Evolutionary conservation across 1,140 invertebrate species (phyloP).

Genomic region (Drosophila nebulosa): DNA sequence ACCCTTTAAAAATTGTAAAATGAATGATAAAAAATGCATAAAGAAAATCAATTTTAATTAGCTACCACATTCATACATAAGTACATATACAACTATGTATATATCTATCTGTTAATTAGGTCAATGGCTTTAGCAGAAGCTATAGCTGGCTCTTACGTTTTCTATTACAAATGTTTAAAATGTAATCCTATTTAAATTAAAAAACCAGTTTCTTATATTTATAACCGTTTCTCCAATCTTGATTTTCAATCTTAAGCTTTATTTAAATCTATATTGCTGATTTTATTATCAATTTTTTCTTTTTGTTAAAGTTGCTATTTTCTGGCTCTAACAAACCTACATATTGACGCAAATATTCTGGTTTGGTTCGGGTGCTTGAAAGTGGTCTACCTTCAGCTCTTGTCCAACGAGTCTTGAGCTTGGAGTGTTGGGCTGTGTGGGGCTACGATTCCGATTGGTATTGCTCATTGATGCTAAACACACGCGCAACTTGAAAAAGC

Average conservation of each 20-base stretch:
- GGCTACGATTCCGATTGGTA: slow-evolving; percentile 1
- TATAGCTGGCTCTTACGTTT: not conserved
- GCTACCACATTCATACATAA: too few species aligned
- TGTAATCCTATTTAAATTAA: not conserved
- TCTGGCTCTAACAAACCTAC: not conserved
- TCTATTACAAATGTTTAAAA: not conserved
- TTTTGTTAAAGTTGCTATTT: not conserved
- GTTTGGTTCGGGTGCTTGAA: slow-evolving; percentile 48
- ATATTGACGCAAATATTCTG: slow-evolving; percentile 24
- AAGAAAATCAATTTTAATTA: too few species aligned
- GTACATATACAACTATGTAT: too few species aligned
- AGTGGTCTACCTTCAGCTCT: slow-evolving; percentile 72
- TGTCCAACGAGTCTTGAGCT: slow-evolving; percentile 43
- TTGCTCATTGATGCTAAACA: not conserved
- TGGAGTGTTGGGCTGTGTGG: slow-evolving; percentile 10
- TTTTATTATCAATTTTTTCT: not conserved
- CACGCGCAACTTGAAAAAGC: not conserved
- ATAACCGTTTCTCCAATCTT: not conserved
- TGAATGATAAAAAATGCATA: too few species aligned
- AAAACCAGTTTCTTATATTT: not conserved
- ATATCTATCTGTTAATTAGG: too few species aligned
- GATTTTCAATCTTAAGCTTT: not conserved
- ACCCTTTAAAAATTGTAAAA: not conserved
- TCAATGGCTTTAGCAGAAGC: too few species aligned
- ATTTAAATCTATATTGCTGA: not conserved